phyloP scores from a whole-genome alignment of 2,113 vertebrate species.

The Felis catus region F.catus_Fca126_mat1.0 CM031420.1:40370001-40370500 shows the following conservation, averaged over 20 bases:
- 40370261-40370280: slow-evolving; percentile 16
- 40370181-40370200: slow-evolving; percentile 27
- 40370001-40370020: neutral
- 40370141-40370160: slow-evolving; percentile 19
- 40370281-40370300: neutral
- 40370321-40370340: slow-evolving; percentile 11
- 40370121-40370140: slow-evolving; percentile 35
- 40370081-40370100: neutral
- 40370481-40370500: neutral
- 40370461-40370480: neutral
- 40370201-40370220: slow-evolving; percentile 54
- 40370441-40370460: neutral
- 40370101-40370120: neutral
- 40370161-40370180: slow-evolving; percentile 57
- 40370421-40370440: neutral
- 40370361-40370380: neutral
- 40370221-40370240: slow-evolving; percentile 16
- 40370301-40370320: neutral
- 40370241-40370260: neutral
- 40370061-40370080: slow-evolving; percentile 41
- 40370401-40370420: slow-evolving; percentile 9
- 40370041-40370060: slow-evolving; percentile 44
- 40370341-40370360: neutral
- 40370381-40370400: neutral
- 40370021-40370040: slow-evolving; percentile 51